Evolutionary conservation across 1,140 invertebrate genomes (phyloP), one percentile per base, ranked within the genome.

Genomic region (Dryas iulia): DNA sequence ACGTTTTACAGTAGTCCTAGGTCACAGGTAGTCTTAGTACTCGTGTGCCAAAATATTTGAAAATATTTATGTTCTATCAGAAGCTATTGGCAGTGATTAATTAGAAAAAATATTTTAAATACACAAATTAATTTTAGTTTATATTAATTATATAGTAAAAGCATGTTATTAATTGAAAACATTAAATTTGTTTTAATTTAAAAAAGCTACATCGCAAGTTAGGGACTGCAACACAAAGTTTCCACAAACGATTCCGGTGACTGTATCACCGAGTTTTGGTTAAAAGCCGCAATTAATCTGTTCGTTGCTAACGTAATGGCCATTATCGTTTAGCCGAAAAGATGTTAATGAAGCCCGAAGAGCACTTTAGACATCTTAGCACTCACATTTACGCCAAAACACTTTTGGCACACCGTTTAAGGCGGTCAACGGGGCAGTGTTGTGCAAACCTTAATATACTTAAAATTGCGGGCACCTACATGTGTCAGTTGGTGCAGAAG

Each of bases 401-500:
- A 59, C 31, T 73, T 70, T 70, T 70, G 66, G 72, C 72, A 73
- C 58, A 62, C 24, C 59, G 59, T 35, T 65, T 67, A 69, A 73
- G 68, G 61, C 66, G 69, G 69, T 66, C 61, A 66, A 66, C 67
- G 53, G 59, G 69, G 53, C 69, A 61, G 53, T 61, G 65, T 60
- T 63, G 69, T 77, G 74, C 69, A 67, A 74, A 73, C 66, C 69
- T 66, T 70, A 76, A 73, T 73, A 71, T 30, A 73, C 67, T 73
- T 68, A 76, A 54, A 68, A 69, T 61, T 61, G 60, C 53, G 33
- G 12, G 39, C 53, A 62, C 57, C 64, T 65, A 52, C 56, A 63
- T 60, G 66, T 25, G 73, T 39, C 61, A 66, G 54, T 60, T 57
- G 60, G 65, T 47, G 31, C 28, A 67, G 66, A 73, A 70, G 64